Conservation (phyloP, 2,888 invertebrate genomes). For the Pelosia muscerda region DNA sequence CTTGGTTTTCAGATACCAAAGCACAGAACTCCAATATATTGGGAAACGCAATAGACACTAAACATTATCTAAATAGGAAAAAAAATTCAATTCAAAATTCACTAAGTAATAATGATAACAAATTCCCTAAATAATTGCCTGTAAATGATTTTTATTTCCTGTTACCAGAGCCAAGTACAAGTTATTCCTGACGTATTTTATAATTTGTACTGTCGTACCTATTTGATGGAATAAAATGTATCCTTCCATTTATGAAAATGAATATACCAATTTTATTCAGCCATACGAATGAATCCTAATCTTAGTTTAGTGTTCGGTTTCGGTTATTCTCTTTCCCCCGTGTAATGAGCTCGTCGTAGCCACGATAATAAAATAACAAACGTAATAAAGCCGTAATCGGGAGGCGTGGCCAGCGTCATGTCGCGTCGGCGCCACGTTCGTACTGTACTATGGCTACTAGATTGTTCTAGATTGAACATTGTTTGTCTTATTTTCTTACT, state of each 20-base stretch:
- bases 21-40: background rate
- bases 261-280: background rate
- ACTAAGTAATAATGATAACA: background rate
- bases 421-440: conserved; percentile 78
- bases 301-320: background rate
- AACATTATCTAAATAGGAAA: no score
- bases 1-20: background rate
- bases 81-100: no score
- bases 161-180: background rate
- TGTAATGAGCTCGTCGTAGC: conserved; percentile 43
- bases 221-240: background rate
- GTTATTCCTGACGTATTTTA: background rate
- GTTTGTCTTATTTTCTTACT: conserved; percentile 20
- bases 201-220: background rate
- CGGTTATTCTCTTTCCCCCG: conserved; percentile 1
- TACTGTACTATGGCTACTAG: conserved; percentile 55
- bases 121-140: background rate
- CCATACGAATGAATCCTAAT: background rate
- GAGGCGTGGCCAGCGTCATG: conserved; percentile 82
- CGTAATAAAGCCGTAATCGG: conserved; percentile 61
- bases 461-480: conserved; percentile 64
- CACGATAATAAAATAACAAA: conserved; percentile 46
- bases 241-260: background rate
- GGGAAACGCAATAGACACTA: background rate
- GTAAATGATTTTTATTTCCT: background rate